Base-by-base conservation (phyloP, 2,888 invertebrate species). In the Drosophila nr. perissopoda region DNA sequence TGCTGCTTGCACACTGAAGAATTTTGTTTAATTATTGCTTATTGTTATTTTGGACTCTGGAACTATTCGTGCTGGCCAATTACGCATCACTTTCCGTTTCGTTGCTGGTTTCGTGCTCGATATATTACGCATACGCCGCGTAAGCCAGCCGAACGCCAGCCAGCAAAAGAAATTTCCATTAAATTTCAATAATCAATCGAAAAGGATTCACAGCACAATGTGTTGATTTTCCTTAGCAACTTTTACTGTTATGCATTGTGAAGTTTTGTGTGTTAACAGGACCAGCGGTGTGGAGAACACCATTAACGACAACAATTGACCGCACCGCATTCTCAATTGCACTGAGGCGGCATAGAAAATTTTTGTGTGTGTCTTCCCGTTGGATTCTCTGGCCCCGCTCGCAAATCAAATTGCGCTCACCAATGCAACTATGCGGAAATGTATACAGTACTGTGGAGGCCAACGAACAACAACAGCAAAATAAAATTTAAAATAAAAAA, bases 271-370 rank as follows among this genome's bases (percentile, higher is more conserved):
- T 60, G 2, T 38, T 10, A 34, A 36, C n/a, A 52, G 58, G 53
- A 72, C 65, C 75, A 66, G 77, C 79, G 71, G 57, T 53, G 36
- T 60, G 64, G 57, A 80, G n/a, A 62, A 70, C 31, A 57, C 42
- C 63, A 63, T 67, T 56, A 48, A 60, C 74, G 81, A 77, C 66
- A 76, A 74, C 70, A 75, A 71, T 73, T 78, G 79, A 80, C 69
- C 77, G 80, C 65, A 80, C 82, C 87, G 90, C 91, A 90, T 90
- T 82, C 82, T 84, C 83, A 82, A 91, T 81, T 91, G 89, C 90
- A 91, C 88, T 91, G 79, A 42, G 54, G 49, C 72, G 56, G 51
- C 70, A 68, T 64, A 60, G 67, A 54, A 66, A 69, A 56, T 49
- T 51, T 73, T 52, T 71, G 49, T 54, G 42, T 66, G 60, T 63